Conservation (phyloP, 2,797 vertebrate genomes). For the Gorsachius magnificus region DNA sequence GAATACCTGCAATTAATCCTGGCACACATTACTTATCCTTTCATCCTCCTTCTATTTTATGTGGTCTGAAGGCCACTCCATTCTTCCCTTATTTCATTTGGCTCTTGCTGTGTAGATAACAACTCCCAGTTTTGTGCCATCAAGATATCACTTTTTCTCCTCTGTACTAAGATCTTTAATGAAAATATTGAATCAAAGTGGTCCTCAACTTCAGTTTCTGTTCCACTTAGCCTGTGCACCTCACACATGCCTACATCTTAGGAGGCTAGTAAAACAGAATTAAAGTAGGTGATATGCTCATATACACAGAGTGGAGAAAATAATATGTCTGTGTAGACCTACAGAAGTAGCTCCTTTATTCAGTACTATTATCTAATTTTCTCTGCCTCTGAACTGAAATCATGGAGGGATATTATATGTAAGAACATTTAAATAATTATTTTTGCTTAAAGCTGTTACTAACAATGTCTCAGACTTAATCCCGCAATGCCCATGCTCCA, state of each 20-base stretch:
- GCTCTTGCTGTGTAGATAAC: neutral
- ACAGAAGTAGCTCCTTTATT: neutral
- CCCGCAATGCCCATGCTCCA: neutral
- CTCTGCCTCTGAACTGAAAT: neutral
- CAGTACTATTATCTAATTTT: neutral
- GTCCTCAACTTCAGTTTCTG: neutral
- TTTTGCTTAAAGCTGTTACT: neutral
- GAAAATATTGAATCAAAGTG: neutral
- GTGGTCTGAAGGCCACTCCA: neutral
- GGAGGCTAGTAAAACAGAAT: neutral
- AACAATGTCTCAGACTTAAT: neutral
- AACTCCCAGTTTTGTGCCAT: neutral
- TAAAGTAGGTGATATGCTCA: neutral
- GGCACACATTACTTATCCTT: conserved; percentile 34
- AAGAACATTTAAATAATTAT: neutral
- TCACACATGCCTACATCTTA: neutral
- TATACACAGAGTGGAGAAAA: neutral
- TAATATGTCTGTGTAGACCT: neutral
- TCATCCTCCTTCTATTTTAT: conserved; percentile 9
- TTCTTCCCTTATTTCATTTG: neutral
- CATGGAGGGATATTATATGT: neutral
- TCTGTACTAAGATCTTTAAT: neutral
- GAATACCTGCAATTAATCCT: conserved; percentile 33
- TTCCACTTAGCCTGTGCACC: neutral
- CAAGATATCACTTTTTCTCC: neutral